Conservation (phyloP, 2,113 vertebrate species). For the Vanacampus margaritifer region DNA sequence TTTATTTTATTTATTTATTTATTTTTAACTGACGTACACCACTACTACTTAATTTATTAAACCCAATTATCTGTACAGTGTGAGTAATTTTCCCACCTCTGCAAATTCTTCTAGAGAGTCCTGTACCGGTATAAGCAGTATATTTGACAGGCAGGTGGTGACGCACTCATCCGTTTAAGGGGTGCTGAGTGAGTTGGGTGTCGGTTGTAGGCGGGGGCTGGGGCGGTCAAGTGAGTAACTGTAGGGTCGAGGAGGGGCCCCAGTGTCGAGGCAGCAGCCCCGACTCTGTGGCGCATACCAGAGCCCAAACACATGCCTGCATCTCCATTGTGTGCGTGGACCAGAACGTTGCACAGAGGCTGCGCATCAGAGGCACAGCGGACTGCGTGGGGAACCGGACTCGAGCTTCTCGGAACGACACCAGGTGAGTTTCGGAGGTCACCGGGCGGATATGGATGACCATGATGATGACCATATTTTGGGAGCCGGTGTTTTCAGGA, state of each 20-base stretch:
- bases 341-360: conserved; percentile 33
- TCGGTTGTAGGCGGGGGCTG: conserved; percentile 55
- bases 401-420: conserved; percentile 33
- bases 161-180: not conserved
- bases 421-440: conserved; percentile 51
- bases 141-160: not conserved
- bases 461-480: not conserved
- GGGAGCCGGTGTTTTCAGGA: not conserved
- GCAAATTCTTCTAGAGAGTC: not conserved
- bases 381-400: conserved; percentile 35
- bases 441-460: not conserved
- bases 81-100: too few relatives aligned
- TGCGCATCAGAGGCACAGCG: conserved; percentile 19
- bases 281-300: conserved; percentile 44
- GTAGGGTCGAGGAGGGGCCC: conserved; percentile 54
- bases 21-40: too few relatives aligned
- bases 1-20: too few relatives aligned
- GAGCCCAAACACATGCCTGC: conserved; percentile 50
- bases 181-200: conserved; percentile 20
- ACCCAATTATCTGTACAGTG: too few relatives aligned
- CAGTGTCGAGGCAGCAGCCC: conserved; percentile 45
- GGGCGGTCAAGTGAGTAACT: conserved; percentile 39
- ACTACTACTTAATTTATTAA: too few relatives aligned
- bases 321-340: conserved; percentile 33
- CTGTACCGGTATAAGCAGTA: too few relatives aligned